Evolutionary conservation across 2,888 invertebrate genomes (phyloP).

Genomic region (Baccha elongata): DNA sequence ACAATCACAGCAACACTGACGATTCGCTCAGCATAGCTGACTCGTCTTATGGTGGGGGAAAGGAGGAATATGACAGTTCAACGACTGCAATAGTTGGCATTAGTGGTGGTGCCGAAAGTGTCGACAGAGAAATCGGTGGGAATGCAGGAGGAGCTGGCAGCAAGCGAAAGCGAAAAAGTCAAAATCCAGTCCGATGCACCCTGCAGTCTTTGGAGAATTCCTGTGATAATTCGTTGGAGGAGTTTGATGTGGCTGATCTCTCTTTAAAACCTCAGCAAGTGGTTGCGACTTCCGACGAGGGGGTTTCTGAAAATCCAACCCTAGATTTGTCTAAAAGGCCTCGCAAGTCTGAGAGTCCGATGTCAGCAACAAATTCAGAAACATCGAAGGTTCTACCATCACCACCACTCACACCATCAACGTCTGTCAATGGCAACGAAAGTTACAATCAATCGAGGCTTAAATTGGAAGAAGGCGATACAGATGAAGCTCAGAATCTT

Average conservation of each 20-base stretch:
- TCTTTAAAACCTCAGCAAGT: conserved; percentile 78
- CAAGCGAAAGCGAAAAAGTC: conserved; percentile 93
- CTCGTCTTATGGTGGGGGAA: conserved; percentile 82
- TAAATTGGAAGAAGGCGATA: conserved; percentile 51
- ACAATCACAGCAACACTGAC: conserved; percentile 84
- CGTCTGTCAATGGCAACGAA: conserved; percentile 70
- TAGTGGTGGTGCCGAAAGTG: conserved; percentile 64
- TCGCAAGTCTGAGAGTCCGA: conserved; percentile 75
- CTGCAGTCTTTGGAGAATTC: conserved; percentile 80
- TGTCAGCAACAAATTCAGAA: conserved; percentile 75
- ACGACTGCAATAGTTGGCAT: conserved; percentile 54
- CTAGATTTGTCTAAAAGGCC: conserved; percentile 76
- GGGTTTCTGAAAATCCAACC: conserved; percentile 68
- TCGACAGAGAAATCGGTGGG: conserved; percentile 51
- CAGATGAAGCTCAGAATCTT: conserved; percentile 43
- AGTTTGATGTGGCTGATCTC: conserved; percentile 80
- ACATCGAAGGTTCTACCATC: conserved; percentile 81
- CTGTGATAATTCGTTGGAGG: conserved; percentile 80
- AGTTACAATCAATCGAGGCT: conserved; percentile 31
- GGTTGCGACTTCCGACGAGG: conserved; percentile 43
- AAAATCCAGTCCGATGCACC: conserved; percentile 93
- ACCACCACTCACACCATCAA: conserved; percentile 80
- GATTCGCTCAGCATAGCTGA: conserved; percentile 85
- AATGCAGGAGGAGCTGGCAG: conserved; percentile 82
- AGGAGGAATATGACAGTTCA: conserved; percentile 79